Base-by-base conservation (phyloP, 2,797 vertebrate species). In the Danio tinwini region DNA sequence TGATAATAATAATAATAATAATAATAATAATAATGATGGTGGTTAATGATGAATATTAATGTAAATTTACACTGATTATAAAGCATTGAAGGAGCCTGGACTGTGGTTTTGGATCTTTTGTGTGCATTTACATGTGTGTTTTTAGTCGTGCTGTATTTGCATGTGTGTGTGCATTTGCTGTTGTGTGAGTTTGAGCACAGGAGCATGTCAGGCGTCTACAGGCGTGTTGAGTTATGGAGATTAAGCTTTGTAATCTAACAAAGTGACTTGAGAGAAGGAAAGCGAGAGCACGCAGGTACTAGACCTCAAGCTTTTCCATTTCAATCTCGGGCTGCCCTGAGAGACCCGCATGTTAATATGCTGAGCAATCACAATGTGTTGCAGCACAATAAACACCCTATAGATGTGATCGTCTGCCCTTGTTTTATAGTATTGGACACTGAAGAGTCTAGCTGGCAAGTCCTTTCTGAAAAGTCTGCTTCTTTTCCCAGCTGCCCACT, bases 401-500 rank as follows among this genome's bases (percentile, higher is more conserved):
- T 65, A 56, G 58, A 71, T 29, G 47, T 50, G 65, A 68, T 69
- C 8, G 13, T 39, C 6, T 75, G 65, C 52, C 21, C 45, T 47
- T 64, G 10, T 62, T 56, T 5, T 56, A 37, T 81, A 69, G 6
- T 39, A 50, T 44, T 47, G 50, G 14, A 42, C 39, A 67, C 53
- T 12, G 9, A 21, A 47, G 55, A 55, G 62, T 4, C 37, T 53
- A 52, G 68, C 21, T 63, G 72, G 80, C 42, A 29, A 65, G 50
- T 50, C 44, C 29, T 7, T 68, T 65, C 49, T 65, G 50, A 49
- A 37, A 53, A 53, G 67, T 17, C 6, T n/a, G 74, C 40, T 83
- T 58, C 74, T 78, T 3, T 7, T 68, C 81, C 82, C 90, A 88
- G 85, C 90, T 90, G 89, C 85, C 84, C 62, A 58, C 21, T 68